Percentiles rank a stretch among this genome's conserved stretches.
Evolutionary conservation across 2,797 vertebrate species (phyloP).

Genomic region (Triplophysa yarkandensis): DNA sequence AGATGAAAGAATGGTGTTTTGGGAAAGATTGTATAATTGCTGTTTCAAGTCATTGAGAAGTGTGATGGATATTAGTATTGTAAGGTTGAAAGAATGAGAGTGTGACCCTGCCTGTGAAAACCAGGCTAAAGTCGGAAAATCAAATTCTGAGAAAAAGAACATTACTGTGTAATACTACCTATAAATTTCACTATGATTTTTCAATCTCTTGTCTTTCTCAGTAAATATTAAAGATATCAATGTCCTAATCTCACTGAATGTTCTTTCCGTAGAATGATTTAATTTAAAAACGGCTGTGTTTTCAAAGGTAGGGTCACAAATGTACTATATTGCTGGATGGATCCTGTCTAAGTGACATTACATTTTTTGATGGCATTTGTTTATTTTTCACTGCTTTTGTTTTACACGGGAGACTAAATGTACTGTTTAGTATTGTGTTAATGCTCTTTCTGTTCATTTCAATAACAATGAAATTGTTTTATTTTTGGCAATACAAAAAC

Average conservation of each 20-base stretch:
- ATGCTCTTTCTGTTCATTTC: not conserved
- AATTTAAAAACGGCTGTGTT: too few species aligned
- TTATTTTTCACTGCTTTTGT: not conserved
- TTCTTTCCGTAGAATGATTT: too few species aligned
- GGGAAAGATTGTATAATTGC: slow-evolving; percentile 51
- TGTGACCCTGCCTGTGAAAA: too few species aligned
- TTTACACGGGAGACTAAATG: slow-evolving; percentile 1
- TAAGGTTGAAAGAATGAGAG: not conserved
- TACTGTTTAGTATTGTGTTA: not conserved
- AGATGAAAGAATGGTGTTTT: slow-evolving; percentile 62
- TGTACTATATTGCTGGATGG: not conserved
- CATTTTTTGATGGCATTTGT: not conserved
- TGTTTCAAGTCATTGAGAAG: not conserved
- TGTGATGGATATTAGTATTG: slow-evolving; percentile 12
- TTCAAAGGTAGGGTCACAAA: too few species aligned
- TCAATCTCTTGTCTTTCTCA: too few species aligned
- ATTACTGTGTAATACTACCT: too few species aligned
- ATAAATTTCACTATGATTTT: too few species aligned
- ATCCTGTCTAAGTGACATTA: not conserved
- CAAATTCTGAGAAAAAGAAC: too few species aligned
- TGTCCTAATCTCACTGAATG: too few species aligned
- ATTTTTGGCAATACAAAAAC: not conserved
- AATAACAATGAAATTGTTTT: not conserved
- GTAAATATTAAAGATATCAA: too few species aligned
- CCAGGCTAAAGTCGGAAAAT: too few species aligned